Conservation (phyloP, 2,797 vertebrate genomes). For the Scomberomorus guttatus region DNA sequence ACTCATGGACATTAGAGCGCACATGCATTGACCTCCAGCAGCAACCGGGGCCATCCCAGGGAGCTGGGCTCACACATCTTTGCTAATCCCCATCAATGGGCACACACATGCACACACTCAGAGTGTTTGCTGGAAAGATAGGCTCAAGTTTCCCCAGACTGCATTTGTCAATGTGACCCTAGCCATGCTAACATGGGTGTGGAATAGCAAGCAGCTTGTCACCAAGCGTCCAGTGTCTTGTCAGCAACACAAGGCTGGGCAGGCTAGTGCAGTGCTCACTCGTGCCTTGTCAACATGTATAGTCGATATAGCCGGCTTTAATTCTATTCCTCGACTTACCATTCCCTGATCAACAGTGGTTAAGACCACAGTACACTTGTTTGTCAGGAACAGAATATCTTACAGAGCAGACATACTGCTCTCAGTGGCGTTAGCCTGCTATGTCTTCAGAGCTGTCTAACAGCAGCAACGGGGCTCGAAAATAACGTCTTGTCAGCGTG, state of each 20-base stretch:
- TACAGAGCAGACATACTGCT: constrained; percentile 35
- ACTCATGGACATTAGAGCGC: constrained; percentile 56
- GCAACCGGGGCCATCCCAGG: constrained; percentile 61
- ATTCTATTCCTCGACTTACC: constrained; percentile 39
- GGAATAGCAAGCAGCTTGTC: constrained; percentile 80
- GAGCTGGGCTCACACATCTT: constrained; percentile 54
- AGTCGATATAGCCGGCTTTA: constrained; percentile 48
- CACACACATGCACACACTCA: constrained; percentile 55
- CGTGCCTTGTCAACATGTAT: constrained; percentile 65
- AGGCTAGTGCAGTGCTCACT: constrained; percentile 17
- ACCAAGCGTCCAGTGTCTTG: constrained; percentile 59
- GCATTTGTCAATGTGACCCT: constrained; percentile 78
- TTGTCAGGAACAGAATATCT: constrained; percentile 53
- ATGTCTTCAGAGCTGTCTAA: constrained; percentile 50
- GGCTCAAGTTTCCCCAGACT: constrained; percentile 72
- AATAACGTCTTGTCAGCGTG: constrained; percentile 57
- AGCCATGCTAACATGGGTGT: constrained; percentile 64
- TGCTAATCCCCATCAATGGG: constrained; percentile 77
- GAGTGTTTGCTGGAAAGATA: constrained; percentile 73
- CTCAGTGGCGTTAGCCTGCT: constrained; percentile 15
- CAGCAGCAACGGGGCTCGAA: constrained; percentile 34
- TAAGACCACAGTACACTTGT: constrained; percentile 18
- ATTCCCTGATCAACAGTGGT: constrained; percentile 34
- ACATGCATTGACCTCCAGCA: constrained; percentile 70
- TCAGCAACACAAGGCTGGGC: constrained; percentile 46